These are phyloP conservation scores for Aratinga solstitialis DNA, from an alignment of 2,797 vertebrate genomes.

Conservation along the genomic window DNA sequence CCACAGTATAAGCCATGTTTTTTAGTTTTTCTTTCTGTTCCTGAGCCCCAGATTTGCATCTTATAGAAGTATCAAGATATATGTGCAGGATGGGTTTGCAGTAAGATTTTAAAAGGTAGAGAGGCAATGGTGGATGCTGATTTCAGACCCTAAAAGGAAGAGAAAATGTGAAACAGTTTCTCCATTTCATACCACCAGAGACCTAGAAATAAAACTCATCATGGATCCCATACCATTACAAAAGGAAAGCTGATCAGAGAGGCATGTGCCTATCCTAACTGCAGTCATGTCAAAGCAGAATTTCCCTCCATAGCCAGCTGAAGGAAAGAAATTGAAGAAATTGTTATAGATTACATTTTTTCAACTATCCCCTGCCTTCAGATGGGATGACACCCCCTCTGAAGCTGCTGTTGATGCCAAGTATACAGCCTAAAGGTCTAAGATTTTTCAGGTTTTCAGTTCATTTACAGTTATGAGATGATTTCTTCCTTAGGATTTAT, in stretches of 20 bases:
- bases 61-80: neutral
- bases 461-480: neutral
- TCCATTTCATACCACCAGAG: neutral
- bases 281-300: neutral
- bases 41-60: neutral
- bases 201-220: neutral
- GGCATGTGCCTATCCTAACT: neutral
- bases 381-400: neutral
- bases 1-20: fast-evolving
- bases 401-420: neutral
- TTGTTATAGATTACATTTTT: neutral
- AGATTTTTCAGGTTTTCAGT: neutral
- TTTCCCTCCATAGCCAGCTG: neutral
- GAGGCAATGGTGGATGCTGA: neutral
- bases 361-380: neutral
- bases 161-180: neutral
- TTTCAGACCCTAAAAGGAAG: neutral
- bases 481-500: neutral
- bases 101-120: neutral
- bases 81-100: neutral
- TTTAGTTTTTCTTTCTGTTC: neutral
- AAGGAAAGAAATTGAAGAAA: neutral
- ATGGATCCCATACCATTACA: neutral
- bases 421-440: neutral
- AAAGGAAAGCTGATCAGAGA: neutral